Evolutionary conservation across 2,797 vertebrate species (phyloP), one percentile per base, ranked within the genome.

Genomic region (Erpetoichthys calabaricus): DNA sequence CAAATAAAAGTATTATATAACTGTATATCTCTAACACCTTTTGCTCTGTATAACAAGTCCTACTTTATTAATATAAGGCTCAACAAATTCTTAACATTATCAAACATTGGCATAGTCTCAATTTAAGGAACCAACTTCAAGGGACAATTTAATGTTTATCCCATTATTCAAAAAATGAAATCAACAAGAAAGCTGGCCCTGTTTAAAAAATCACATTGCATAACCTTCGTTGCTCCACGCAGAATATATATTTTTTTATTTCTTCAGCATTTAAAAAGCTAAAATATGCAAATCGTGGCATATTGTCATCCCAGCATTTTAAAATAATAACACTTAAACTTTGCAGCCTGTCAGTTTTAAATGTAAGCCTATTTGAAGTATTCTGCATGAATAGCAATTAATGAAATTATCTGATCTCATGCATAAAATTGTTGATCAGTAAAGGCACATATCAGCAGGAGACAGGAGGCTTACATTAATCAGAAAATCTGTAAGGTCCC

Each of bases 331-430:
- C 68, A 68, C 69, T 62, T 55, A 62, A 60, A 57, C 58, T 67
- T 59, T 45, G 55, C 61, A 59, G 59, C 55, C 54, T 62, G 70
- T 65, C 67, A 68, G 57, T 59, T 65, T 65, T 53, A 45, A 41
- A 59, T 61, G 51, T 56, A 60, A 63, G 64, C 65, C 68, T 59
- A 61, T 63, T 51, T 51, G 61, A 63, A 62, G 57, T 61, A 62
- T 61, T 60, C 61, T 63, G 59, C 56, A 66, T 60, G 61, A 60
- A 66, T 65, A 62, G 68, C 64, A 75, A 75, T 73, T 75, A 75
- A 61, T 50, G 42, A 67, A 70, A 69, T 75, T 68, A 75, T 67
- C 67, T 75, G 62, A 70, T 65, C 62, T 64, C 64, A 64, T 64
- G 65, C 57, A 67, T 70, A 58, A 64, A 65, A 58, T 56, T 59